Evolutionary conservation across 2,797 vertebrate species (phyloP).

Genomic region (Centroberyx gerrardi): DNA sequence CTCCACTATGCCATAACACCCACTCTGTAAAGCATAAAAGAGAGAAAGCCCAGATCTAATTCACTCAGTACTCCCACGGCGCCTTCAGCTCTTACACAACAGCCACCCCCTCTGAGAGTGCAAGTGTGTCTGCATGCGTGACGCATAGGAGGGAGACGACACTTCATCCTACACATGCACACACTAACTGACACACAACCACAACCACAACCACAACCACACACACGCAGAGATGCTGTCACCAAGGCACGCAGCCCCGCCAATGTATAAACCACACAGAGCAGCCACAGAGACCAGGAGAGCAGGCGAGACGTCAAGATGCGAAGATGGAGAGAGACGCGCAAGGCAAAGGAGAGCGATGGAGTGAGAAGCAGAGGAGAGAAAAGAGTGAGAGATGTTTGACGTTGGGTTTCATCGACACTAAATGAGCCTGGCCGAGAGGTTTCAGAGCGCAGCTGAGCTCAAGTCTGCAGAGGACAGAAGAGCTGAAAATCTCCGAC

Average conservation of each 20-base stretch:
- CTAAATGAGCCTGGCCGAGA: slow-evolving; percentile 49
- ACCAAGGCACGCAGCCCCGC: slow-evolving; percentile 67
- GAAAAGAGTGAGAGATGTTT: slow-evolving; percentile 51
- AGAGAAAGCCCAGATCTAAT: slow-evolving; percentile 76
- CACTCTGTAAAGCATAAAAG: slow-evolving; percentile 66
- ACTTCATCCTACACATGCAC: slow-evolving; percentile 84
- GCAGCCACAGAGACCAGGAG: slow-evolving; percentile 69
- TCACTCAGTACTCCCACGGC: slow-evolving; percentile 78
- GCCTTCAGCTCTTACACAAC: slow-evolving; percentile 81
- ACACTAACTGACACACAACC: slow-evolving; percentile 72
- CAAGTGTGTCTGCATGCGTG: slow-evolving; percentile 76
- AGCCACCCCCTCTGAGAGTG: slow-evolving; percentile 71
- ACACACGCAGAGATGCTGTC: slow-evolving; percentile 69
- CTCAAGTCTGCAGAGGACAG: slow-evolving; percentile 48
- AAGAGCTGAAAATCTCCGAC: slow-evolving; percentile 54
- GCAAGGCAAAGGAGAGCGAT: slow-evolving; percentile 54
- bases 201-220: slow-evolving; percentile 40
- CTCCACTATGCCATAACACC: slow-evolving; percentile 70
- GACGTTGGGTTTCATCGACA: slow-evolving; percentile 57
- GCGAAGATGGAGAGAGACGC: slow-evolving; percentile 71
- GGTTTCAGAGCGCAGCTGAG: slow-evolving; percentile 56
- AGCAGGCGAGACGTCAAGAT: slow-evolving; percentile 73
- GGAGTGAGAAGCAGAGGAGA: slow-evolving; percentile 49
- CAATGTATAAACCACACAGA: slow-evolving; percentile 81
- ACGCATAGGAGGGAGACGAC: slow-evolving; percentile 83